A percentile compares a stretch with the other conserved stretches of the same genome.
phyloP scores from a whole-genome alignment of 2,113 vertebrate species.

The Pangasianodon gigas region DNA sequence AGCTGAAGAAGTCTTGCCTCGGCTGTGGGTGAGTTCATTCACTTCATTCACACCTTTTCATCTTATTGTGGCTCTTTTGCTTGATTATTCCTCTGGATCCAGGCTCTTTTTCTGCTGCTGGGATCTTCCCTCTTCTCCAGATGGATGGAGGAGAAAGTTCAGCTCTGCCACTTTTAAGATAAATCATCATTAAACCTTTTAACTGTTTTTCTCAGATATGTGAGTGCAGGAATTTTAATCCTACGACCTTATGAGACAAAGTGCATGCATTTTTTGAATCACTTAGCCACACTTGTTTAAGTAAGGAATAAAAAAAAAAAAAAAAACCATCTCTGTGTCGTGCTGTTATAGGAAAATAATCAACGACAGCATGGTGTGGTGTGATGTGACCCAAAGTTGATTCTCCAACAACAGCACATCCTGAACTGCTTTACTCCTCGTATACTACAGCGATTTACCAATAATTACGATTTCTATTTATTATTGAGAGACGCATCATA shows the following conservation, averaged over 20 bases:
- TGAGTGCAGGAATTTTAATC: no score
- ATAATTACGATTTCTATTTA: no score
- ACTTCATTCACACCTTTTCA: not conserved
- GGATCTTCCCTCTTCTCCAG: no score
- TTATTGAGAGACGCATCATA: no score
- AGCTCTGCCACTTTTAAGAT: not conserved
- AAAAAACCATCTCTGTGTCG: not conserved
- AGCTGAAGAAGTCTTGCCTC: not conserved
- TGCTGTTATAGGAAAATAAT: not conserved
- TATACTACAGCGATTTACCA: not conserved
- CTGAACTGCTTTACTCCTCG: not conserved
- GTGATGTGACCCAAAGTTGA: no score
- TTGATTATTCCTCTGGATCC: not conserved
- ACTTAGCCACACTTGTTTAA: no score
- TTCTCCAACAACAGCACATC: no score
- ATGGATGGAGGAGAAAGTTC: not conserved
- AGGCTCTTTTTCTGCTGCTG: no score
- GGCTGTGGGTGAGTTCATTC: not conserved
- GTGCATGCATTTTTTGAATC: no score
- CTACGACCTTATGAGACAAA: no score
- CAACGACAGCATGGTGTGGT: not conserved
- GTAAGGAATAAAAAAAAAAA: no score
- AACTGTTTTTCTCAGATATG: not conserved
- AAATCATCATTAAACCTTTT: not conserved
- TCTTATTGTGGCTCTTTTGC: not conserved